Evolutionary conservation across 2,797 vertebrate species (phyloP), one percentile per base, ranked within the genome.

Genomic region (Psittacula derbiana): DNA sequence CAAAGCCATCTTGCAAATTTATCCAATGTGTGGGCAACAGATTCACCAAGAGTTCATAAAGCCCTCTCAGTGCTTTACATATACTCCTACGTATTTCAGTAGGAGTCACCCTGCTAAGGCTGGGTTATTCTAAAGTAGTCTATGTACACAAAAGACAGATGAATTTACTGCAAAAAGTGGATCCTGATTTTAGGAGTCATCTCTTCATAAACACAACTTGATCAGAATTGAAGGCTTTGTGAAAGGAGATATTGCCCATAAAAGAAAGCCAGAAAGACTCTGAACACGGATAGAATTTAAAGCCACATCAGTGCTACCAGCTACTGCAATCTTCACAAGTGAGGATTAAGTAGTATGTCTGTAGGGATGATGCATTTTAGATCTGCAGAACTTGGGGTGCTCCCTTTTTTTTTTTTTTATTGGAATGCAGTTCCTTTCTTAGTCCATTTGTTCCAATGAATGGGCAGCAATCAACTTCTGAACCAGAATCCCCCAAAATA

Each of bases 141-240:
- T 84, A 5, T 4, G 43, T 88, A 86, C 40, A 58, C 62, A 58
- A 80, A 95, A 88, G 85, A 52, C 57, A 76, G 81, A 97, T 31
- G 67, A 85, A 82, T 83, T 94, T 93, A 23, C 65, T 79, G 49
- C 27, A 74, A 90, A 94, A 91, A 91, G 46, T 62, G 58, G 66
- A 65, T 80, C 78, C 62, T 93, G 87, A 86, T 87, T 88, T 96
- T 95, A 92, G 91, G 58, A 95, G 74, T 64, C 90, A 46, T 72
- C 30, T 88, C 53, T 64, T 69, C 9, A 55, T 69, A 66, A 95
- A 90, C 89, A 80, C 86, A 93, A 92, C 90, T 86, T 95, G 60
- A 93, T 78, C 69, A 79, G 91, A 97, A 96, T 71, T 76, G 91
- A 96, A 96, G 95, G 91, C 62, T 87, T 94, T 65, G 74, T 81